Evolutionary conservation across 2,113 vertebrate species (phyloP).

Genomic region (Lota lota): DNA sequence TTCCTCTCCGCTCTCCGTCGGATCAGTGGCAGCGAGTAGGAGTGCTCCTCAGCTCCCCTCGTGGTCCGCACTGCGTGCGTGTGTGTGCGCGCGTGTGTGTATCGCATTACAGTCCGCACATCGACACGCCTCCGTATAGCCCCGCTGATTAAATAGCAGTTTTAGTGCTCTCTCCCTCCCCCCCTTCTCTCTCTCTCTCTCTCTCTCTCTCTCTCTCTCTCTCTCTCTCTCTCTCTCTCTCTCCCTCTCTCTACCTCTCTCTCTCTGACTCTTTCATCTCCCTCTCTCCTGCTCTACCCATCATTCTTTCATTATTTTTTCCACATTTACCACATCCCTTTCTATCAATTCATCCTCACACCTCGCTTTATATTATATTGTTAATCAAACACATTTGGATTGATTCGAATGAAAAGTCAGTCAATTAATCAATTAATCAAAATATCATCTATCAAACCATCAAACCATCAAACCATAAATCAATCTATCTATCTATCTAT

Average conservation of each 20-base stretch:
- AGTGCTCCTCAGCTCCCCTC: slow-evolving; percentile 46
- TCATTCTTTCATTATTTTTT: not conserved
- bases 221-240: slow-evolving; percentile 10
- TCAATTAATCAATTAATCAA: too few relatives aligned
- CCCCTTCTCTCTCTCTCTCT: not conserved
- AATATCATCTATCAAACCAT: too few relatives aligned
- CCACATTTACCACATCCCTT: not conserved
- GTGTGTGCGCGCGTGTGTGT: slow-evolving; percentile 63
- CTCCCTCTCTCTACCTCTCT: not conserved
- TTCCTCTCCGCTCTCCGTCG: slow-evolving; percentile 51
- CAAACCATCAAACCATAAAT: too few relatives aligned
- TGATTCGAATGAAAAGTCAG: too few relatives aligned
- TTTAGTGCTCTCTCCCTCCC: slow-evolving; percentile 40
- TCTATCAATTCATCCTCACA: not conserved
- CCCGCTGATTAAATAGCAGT: slow-evolving; percentile 80
- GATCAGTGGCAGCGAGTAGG: slow-evolving; percentile 46
- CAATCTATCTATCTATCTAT: too few relatives aligned
- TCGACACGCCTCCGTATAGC: slow-evolving; percentile 79
- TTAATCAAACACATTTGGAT: too few relatives aligned
- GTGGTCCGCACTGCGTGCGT: slow-evolving; percentile 25
- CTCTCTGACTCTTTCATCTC: not conserved
- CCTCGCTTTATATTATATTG: too few relatives aligned
- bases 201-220: slow-evolving; percentile 5
- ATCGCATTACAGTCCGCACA: slow-evolving; percentile 87
- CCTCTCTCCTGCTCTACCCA: not conserved